A percentile compares a stretch with the other conserved stretches of the same genome.
phyloP scores from a whole-genome alignment of 1,140 invertebrate species.

The Bombus terrestris region DNA sequence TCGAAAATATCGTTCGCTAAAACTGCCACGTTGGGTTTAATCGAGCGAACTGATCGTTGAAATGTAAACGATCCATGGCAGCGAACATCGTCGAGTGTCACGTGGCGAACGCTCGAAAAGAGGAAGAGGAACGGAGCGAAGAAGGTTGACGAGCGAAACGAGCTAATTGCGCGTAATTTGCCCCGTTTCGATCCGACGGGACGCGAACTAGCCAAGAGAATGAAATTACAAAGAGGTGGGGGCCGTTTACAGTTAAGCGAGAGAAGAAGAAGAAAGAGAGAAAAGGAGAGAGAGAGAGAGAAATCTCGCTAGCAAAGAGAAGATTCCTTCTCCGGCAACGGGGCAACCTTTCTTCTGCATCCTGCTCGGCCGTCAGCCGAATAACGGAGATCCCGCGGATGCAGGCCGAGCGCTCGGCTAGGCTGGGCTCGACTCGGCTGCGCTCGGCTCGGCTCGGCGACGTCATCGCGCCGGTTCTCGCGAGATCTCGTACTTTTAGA shows the following conservation, averaged over 20 bases:
- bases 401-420: neutral
- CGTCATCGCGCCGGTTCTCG: neutral
- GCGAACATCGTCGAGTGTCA: neutral
- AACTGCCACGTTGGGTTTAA: neutral
- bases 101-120: too few relatives aligned
- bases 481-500: too few relatives aligned
- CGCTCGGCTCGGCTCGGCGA: neutral
- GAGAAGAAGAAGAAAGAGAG: neutral
- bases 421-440: neutral
- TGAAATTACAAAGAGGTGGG: conserved; percentile 17
- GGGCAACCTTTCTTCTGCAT: conserved; percentile 17
- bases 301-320: conserved; percentile 1
- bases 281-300: neutral
- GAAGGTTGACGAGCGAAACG: neutral
- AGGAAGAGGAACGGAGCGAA: neutral
- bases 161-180: conserved; percentile 43
- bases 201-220: neutral
- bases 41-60: neutral
- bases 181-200: neutral
- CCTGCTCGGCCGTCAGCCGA: neutral
- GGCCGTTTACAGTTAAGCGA: conserved; percentile 50
- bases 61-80: neutral
- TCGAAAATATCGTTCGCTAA: neutral
- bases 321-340: conserved; percentile 19
- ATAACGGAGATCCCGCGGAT: neutral